Base-by-base conservation (phyloP, 1,140 invertebrate genomes). In the Anoplophora glabripennis region DNA sequence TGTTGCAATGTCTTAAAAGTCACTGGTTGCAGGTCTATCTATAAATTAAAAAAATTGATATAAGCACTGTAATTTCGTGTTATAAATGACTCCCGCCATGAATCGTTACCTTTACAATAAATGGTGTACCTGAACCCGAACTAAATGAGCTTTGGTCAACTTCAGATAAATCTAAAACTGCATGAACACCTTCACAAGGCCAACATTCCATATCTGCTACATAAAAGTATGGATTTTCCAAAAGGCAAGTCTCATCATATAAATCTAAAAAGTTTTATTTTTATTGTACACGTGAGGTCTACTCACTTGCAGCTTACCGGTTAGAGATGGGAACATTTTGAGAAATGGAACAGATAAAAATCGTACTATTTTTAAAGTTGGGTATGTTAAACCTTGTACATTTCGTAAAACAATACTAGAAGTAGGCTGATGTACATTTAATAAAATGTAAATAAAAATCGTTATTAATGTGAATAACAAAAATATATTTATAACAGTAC, bases 181-280 rank as follows among this genome's bases (percentile, higher is more conserved):
- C 83, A 64, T 80, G 76, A 0, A 88, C 79, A 67, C 80, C 75
- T 71, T 83, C 83, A 67, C 89, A 90, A 7, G 88, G 86, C 86
- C 86, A 89, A 69, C 89, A 90, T 67, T 89, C 87, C 79, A 89
- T 84, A 65, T 87, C 84, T 1, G 79, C 73, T 7, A 88, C 79
- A 66, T 81, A 79, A 69, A 89, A 90, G 68, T 83, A 89, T 48
- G 88, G 88, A 75, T 92, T 90, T 72, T 86, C 81, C 28, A 90
- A 72, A 36, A 92, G 72, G 73, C 89, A 92, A 72, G 83, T 84
- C 77, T 92, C 89, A 78, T 90, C 88, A 68, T 90, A 89, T 56
- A 84, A 84, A 71, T 85, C 88, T 89, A 66, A 42, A 82, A 66
- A 71, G 64, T 36, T 51, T 57, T 52, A 57, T 38, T 28, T 28